Conservation (phyloP, 2,888 invertebrate genomes). For the Chrysopilus asiliformis region DNA sequence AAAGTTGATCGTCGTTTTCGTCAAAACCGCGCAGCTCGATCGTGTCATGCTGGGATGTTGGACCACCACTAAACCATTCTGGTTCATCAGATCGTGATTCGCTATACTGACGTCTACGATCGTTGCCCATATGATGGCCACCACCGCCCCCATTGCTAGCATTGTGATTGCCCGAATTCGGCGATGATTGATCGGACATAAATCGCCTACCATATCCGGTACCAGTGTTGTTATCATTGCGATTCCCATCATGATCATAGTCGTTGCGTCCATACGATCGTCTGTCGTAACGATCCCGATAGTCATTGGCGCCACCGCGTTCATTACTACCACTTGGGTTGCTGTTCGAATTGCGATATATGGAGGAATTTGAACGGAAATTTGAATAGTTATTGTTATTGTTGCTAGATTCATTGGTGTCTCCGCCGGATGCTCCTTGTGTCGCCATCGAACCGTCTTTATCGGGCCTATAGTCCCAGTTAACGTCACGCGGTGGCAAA, state of each 20-base stretch:
- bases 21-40: conserved; percentile 91
- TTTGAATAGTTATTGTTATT: conserved; percentile 27
- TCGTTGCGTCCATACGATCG: conserved; percentile 43
- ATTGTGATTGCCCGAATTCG: neutral
- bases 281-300: conserved; percentile 36
- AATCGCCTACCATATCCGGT: conserved; percentile 18
- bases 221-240: too few species aligned
- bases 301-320: conserved; percentile 17
- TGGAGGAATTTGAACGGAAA: conserved; percentile 20
- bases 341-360: conserved; percentile 17
- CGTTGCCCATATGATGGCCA: conserved; percentile 27
- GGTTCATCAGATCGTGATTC: conserved; percentile 65
- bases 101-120: conserved; percentile 41
- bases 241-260: conserved; percentile 5
- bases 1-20: conserved; percentile 40
- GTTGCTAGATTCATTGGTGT: conserved; percentile 16
- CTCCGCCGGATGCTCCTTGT: too few species aligned
- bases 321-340: conserved; percentile 16
- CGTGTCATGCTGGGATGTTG: conserved; percentile 79
- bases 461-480: conserved; percentile 37
- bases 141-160: conserved; percentile 18
- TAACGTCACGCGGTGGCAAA: conserved; percentile 48
- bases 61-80: conserved; percentile 84
- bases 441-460: conserved; percentile 9
- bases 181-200: conserved; percentile 16